These are phyloP conservation scores for Neomonachus schauinslandi DNA, from an alignment of 2,113 vertebrate genomes.

Conservation along the genomic window DNA sequence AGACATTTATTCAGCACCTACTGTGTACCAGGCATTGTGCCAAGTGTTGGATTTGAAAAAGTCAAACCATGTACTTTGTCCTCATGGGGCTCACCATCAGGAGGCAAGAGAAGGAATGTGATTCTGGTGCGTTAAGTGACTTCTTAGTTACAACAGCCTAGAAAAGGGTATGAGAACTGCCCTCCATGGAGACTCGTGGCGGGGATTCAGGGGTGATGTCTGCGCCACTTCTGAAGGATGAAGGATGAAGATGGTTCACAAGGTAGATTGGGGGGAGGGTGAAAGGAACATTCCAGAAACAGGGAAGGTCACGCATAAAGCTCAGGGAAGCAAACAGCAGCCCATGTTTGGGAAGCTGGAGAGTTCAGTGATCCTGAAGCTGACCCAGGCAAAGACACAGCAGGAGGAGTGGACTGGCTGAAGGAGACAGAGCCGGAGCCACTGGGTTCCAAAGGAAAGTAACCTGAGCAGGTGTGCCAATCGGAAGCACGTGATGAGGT, in stretches of 20 bases:
- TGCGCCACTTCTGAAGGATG: neutral
- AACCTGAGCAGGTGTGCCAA: neutral
- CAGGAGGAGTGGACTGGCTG: rapidly evolving
- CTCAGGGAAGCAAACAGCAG: neutral
- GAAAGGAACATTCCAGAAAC: neutral
- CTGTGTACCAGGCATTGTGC: neutral
- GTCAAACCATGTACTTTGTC: neutral
- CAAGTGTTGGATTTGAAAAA: neutral
- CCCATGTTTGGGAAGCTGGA: neutral
- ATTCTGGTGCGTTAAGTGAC: neutral
- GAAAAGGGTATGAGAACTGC: neutral
- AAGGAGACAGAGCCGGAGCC: neutral
- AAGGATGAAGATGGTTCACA: neutral
- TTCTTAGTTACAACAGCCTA: neutral
- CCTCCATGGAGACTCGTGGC: rapidly evolving
- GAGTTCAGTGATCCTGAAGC: neutral
- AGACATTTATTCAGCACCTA: neutral
- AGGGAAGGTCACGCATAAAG: neutral
- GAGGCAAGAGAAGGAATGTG: neutral
- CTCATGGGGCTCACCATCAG: neutral
- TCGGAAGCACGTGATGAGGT: rapidly evolving
- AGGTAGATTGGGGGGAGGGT: neutral
- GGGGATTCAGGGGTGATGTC: neutral
- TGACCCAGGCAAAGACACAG: neutral
- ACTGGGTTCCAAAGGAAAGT: neutral